phyloP scores from a whole-genome alignment of 2,113 vertebrate genomes.

The Indri indri region DNA sequence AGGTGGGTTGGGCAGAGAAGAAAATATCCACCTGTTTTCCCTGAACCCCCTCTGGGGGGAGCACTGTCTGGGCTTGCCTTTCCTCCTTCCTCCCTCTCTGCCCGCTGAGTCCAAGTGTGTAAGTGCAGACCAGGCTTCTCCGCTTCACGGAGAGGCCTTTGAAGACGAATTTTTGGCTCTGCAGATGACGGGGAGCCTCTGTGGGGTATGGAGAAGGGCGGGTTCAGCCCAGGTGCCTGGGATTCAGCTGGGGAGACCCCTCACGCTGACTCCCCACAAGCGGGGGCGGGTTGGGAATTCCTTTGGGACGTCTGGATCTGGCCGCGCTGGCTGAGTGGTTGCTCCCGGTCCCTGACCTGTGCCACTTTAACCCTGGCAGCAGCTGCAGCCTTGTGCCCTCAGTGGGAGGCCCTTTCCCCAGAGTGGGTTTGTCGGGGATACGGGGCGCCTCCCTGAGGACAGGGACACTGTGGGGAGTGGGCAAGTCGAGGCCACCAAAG shows the following conservation, averaged over 20 bases:
- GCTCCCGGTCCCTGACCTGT: not conserved
- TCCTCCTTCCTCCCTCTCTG: not conserved
- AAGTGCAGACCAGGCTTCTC: not conserved
- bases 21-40: not conserved
- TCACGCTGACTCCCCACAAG: not conserved
- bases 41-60: not conserved
- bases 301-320: not conserved
- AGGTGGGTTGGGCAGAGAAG: not conserved
- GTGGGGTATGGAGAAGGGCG: not conserved
- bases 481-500: not conserved
- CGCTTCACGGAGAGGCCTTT: not conserved
- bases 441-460: not conserved
- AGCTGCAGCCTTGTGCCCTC: not conserved
- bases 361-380: too few relatives aligned
- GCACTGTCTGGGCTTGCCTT: fast-evolving
- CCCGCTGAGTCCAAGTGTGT: not conserved
- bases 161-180: not conserved
- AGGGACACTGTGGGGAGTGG: not conserved
- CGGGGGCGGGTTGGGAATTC: not conserved
- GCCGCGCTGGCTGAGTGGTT: fast-evolving
- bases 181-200: not conserved
- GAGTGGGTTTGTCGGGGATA: not conserved
- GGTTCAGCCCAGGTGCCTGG: not conserved
- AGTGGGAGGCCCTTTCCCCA: not conserved
- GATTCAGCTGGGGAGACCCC: not conserved